phyloP scores from a whole-genome alignment of 2,888 invertebrate species.

The Ectropis crepuscularia region DNA sequence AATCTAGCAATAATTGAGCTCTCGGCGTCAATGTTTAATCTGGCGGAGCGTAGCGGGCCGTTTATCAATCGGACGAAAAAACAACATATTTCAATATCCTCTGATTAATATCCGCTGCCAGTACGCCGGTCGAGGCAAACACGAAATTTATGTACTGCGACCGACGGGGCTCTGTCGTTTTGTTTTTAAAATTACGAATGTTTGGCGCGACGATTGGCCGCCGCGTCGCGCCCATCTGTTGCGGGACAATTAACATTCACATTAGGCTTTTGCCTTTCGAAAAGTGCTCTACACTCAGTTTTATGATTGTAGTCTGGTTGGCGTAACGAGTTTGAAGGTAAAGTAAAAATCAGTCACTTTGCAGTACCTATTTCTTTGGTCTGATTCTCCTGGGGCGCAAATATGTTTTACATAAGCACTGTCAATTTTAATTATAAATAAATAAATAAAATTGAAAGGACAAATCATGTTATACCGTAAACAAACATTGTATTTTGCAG shows the following conservation, averaged over 20 bases:
- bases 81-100: constrained; percentile 85
- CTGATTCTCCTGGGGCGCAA: no score
- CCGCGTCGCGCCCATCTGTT: constrained; percentile 80
- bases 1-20: constrained; percentile 73
- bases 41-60: constrained; percentile 70
- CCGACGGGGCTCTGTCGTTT: constrained; percentile 80
- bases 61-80: constrained; percentile 83
- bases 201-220: constrained; percentile 79
- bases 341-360: background rate
- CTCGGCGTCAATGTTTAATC: constrained; percentile 79
- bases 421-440: no score
- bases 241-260: constrained; percentile 76
- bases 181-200: constrained; percentile 83
- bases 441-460: no score
- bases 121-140: constrained; percentile 81
- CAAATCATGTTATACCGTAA: no score
- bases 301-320: constrained; percentile 59
- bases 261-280: constrained; percentile 56
- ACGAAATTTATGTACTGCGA: constrained; percentile 84
- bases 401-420: no score
- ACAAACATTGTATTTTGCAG: no score
- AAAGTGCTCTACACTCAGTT: constrained; percentile 28
- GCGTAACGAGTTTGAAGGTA: constrained; percentile 20
- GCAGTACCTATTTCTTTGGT: no score
- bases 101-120: constrained; percentile 84